These are phyloP conservation scores for Nibea coibor DNA, from an alignment of 2,113 vertebrate genomes.

Conservation along the genomic window DNA sequence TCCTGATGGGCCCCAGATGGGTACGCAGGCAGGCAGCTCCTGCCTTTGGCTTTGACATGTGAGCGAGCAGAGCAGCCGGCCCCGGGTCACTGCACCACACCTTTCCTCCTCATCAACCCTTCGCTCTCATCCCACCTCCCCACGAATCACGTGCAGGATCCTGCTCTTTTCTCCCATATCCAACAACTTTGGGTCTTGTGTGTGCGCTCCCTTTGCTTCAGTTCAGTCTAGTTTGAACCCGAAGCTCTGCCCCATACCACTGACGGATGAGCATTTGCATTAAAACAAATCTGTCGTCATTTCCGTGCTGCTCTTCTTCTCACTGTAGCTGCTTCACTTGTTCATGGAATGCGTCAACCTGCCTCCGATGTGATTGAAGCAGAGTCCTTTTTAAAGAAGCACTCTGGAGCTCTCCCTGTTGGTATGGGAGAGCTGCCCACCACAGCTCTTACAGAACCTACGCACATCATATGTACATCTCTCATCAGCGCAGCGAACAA, in stretches of 20 bases:
- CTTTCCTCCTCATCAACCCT: constrained; percentile 48
- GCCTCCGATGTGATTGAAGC: constrained; percentile 56
- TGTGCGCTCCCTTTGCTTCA: neutral
- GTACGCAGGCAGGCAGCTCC: constrained; percentile 65
- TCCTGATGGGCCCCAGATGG: constrained; percentile 73
- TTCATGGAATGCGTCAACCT: constrained; percentile 53
- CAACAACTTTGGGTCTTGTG: neutral
- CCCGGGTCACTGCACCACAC: constrained; percentile 68
- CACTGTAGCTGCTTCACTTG: constrained; percentile 15
- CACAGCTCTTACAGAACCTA: constrained; percentile 61
- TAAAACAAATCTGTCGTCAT: neutral
- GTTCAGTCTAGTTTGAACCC: neutral
- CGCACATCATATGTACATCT: constrained; percentile 62
- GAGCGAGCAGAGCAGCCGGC: constrained; percentile 62
- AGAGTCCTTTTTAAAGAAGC: constrained; percentile 52
- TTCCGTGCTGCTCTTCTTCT: constrained; percentile 1
- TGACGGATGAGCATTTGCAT: neutral
- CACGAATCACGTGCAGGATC: neutral
- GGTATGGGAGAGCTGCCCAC: constrained; percentile 60
- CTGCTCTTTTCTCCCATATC: constrained; percentile 4
- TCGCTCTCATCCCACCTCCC: constrained; percentile 14
- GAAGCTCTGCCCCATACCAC: neutral
- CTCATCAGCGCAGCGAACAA: constrained; percentile 6
- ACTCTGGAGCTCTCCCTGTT: constrained; percentile 64
- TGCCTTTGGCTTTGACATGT: constrained; percentile 76